These are phyloP conservation scores for Archivesica marissinica DNA, from an alignment of 1,140 invertebrate genomes.

Conservation along the genomic window DNA sequence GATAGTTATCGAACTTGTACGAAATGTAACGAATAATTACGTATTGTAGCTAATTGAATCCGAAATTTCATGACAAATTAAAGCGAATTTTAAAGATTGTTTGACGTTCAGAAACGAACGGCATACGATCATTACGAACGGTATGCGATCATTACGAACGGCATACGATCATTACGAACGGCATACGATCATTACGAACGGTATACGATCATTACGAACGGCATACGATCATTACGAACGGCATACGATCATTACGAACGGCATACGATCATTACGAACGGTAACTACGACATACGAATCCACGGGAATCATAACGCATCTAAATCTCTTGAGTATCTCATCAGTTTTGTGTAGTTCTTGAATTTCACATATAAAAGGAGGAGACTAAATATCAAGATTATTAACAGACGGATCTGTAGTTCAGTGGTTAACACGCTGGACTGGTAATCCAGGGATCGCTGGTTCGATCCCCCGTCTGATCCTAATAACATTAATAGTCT, in stretches of 20 bases:
- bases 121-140: conserved; percentile 11
- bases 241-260: no score
- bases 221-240: no score
- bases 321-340: not conserved
- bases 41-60: conserved; percentile 33
- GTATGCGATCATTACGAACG: no score
- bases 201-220: no score
- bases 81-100: conserved; percentile 26
- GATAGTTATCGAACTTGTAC: conserved; percentile 16
- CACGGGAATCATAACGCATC: conserved; percentile 21
- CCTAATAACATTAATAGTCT: no score
- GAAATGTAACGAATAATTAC: conserved; percentile 18
- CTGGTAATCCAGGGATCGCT: no score
- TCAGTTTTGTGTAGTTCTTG: no score
- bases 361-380: not conserved
- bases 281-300: conserved; percentile 23
- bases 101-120: conserved; percentile 31
- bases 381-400: not conserved
- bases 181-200: no score
- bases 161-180: no score
- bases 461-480: no score
- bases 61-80: not conserved
- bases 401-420: no score
- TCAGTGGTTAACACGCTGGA: no score
- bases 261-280: conserved; percentile 15